A percentile compares a stretch with the other conserved stretches of the same genome.
phyloP scores from a whole-genome alignment of 92 coral and sea anemone species.

The Actinostola sp. region DNA sequence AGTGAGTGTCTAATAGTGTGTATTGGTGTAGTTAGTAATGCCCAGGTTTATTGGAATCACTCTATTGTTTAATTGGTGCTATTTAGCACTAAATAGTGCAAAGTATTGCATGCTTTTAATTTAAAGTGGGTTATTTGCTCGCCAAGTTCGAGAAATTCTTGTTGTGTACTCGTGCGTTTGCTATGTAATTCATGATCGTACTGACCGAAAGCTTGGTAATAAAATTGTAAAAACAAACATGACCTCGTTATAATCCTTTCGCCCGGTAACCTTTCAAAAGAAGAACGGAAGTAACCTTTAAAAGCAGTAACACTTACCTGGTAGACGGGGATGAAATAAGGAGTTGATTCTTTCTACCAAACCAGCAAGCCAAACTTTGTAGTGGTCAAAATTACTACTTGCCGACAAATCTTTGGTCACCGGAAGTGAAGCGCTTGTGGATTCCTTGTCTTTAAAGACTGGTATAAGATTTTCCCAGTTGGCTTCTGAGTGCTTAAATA shows the following conservation, averaged over 20 bases:
- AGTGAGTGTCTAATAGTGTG: too few relatives aligned
- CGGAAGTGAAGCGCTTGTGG: not conserved
- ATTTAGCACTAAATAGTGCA: too few relatives aligned
- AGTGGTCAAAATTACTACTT: not conserved
- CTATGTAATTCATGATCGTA: too few relatives aligned
- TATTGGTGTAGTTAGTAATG: too few relatives aligned
- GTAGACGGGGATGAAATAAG: constrained; percentile 19
- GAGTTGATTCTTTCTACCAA: constrained; percentile 16
- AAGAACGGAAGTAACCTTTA: not conserved
- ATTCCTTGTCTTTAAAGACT: constrained; percentile 17
- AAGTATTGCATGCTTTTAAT: too few relatives aligned
- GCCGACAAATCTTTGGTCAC: constrained; percentile 2
- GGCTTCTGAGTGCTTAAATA: not conserved
- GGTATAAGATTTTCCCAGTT: not conserved
- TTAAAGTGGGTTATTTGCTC: too few relatives aligned
- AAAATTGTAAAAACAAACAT: too few relatives aligned
- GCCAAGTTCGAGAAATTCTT: too few relatives aligned
- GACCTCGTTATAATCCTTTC: not conserved
- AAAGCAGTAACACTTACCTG: constrained; percentile 8
- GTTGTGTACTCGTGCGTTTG: too few relatives aligned
- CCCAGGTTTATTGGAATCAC: too few relatives aligned
- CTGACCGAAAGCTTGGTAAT: too few relatives aligned
- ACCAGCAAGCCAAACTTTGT: constrained; percentile 31
- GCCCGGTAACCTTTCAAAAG: not conserved
- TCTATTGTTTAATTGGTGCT: too few relatives aligned